phyloP scores from a whole-genome alignment of 53 echinoderm and acorn worm genomes.

The Astropecten irregularis region DNA sequence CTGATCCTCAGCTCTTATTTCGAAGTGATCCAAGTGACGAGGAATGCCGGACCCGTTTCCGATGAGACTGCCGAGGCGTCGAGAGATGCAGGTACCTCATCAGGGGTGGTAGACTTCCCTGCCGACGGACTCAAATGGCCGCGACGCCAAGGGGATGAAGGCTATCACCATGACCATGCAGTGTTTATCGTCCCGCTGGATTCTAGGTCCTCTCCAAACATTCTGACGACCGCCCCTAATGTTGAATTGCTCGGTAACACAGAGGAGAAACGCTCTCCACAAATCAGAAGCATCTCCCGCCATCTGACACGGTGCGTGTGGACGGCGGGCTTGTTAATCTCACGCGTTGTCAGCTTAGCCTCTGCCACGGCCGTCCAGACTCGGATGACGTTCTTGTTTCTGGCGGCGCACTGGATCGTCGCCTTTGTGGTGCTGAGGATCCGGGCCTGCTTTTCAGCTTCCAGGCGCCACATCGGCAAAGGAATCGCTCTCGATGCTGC shows the following conservation, averaged over 20 bases:
- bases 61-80: not conserved
- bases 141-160: too few species aligned
- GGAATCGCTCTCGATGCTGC: conserved; percentile 14
- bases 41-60: not conserved
- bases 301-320: conserved; percentile 17
- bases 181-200: too few species aligned
- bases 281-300: not conserved
- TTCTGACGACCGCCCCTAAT: too few species aligned
- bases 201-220: too few species aligned
- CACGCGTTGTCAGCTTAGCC: conserved; percentile 42
- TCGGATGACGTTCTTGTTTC: not conserved
- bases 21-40: not conserved
- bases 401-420: not conserved
- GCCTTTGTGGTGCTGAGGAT: not conserved
- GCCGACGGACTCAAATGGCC: not conserved
- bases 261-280: too few species aligned
- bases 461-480: not conserved
- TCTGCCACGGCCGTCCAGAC: conserved; percentile 22
- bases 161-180: too few species aligned
- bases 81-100: not conserved
- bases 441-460: not conserved
- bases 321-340: conserved; percentile 5
- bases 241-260: too few species aligned
- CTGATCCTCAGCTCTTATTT: conserved; percentile 29
- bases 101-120: conserved; percentile 10